Evolutionary conservation across 2,797 vertebrate genomes (phyloP).

Genomic region (Galaxias olidus): DNA sequence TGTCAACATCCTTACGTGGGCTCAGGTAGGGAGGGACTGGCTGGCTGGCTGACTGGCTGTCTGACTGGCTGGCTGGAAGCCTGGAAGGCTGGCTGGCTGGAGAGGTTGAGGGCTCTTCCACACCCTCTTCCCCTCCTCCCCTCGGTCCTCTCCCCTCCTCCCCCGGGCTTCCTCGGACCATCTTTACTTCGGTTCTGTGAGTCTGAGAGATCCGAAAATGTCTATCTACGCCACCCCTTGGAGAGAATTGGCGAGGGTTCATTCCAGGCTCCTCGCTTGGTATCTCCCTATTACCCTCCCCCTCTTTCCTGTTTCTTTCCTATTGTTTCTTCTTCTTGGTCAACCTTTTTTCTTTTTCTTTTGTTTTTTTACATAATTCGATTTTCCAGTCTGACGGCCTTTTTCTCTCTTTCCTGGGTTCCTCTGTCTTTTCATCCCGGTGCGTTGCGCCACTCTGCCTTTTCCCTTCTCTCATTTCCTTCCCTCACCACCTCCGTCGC

Average conservation of each 20-base stretch:
- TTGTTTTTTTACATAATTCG: too few species aligned
- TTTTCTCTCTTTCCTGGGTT: neutral
- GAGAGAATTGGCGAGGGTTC: too few species aligned
- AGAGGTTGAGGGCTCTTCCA: too few species aligned
- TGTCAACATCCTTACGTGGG: conserved; percentile 41
- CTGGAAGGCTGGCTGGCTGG: neutral
- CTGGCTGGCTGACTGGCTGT: neutral
- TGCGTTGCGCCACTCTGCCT: neutral
- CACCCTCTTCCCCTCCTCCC: neutral
- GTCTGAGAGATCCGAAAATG: too few species aligned
- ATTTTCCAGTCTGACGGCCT: conserved; percentile 34
- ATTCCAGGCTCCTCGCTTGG: conserved; percentile 8
- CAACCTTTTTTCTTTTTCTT: too few species aligned
- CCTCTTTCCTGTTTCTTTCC: too few species aligned
- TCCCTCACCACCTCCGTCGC: neutral
- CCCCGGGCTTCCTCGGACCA: too few species aligned
- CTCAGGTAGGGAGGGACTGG: conserved; percentile 18
- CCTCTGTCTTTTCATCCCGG: neutral
- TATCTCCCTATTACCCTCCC: conserved; percentile 17
- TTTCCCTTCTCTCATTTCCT: neutral
- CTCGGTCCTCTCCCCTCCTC: neutral
- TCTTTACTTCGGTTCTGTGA: too few species aligned
- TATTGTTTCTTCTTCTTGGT: too few species aligned
- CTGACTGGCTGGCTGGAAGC: neutral
- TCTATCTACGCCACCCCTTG: too few species aligned